Evolutionary conservation across 2,113 vertebrate genomes (phyloP).

Genomic region (Pseudonaja textilis): DNA sequence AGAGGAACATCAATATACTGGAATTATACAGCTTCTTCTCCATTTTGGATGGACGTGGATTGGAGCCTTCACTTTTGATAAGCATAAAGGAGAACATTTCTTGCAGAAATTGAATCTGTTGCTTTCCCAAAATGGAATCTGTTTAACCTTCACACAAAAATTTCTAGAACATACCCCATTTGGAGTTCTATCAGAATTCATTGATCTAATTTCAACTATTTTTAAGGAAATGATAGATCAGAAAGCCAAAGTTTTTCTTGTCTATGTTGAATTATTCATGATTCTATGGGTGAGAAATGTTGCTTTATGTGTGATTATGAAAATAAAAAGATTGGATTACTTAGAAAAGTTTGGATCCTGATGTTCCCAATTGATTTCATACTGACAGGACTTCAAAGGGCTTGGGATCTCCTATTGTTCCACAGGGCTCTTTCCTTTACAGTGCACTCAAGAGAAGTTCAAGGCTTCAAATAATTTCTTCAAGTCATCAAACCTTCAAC

Average conservation of each 20-base stretch:
- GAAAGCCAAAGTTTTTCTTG: background rate
- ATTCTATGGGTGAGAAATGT: background rate
- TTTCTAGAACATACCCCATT: background rate
- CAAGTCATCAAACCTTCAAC: no score
- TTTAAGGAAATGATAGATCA: background rate
- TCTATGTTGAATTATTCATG: background rate
- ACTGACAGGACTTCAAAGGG: background rate
- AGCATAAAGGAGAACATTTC: background rate
- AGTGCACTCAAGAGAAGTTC: background rate
- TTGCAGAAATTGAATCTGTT: background rate
- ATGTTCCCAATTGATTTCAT: background rate
- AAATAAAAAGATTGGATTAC: background rate
- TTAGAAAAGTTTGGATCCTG: background rate
- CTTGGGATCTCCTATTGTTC: background rate
- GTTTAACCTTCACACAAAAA: background rate
- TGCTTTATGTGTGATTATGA: background rate
- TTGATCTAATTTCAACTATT: background rate
- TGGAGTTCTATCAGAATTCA: accelerated
- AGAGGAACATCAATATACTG: background rate
- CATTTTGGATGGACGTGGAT: background rate
- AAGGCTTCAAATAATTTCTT: background rate
- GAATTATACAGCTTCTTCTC: background rate
- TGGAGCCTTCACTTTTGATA: background rate
- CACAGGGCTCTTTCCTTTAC: background rate
- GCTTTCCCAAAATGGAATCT: background rate